phyloP scores from a whole-genome alignment of 1,140 invertebrate species.

The Sminthurinus signatus region DNA sequence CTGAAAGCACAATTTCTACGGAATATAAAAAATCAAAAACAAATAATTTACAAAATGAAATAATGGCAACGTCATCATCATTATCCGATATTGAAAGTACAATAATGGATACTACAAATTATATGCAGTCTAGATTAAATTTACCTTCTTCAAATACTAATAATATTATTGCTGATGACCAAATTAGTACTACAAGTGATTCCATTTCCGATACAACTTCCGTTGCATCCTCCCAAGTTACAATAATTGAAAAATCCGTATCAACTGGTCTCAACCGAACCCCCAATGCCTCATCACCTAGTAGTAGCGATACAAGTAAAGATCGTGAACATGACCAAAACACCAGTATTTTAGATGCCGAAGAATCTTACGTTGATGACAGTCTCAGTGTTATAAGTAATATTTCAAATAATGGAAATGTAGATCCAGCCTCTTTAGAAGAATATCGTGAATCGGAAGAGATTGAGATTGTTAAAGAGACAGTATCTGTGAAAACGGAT shows the following conservation, averaged over 20 bases:
- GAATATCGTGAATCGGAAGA: slow-evolving; percentile 18
- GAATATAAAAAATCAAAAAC: too few species aligned
- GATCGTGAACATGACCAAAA: not conserved
- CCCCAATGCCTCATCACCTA: not conserved
- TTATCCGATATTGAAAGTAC: not conserved
- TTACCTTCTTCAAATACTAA: slow-evolving; percentile 1
- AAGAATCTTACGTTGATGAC: slow-evolving; percentile 20
- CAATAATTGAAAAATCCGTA: slow-evolving; percentile 25
- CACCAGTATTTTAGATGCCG: slow-evolving; percentile 4
- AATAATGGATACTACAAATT: not conserved
- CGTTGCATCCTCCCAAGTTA: slow-evolving; percentile 26
- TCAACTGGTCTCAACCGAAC: not conserved
- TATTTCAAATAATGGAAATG: not conserved
- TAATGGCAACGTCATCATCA: not conserved
- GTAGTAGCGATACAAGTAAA: slow-evolving; percentile 16
- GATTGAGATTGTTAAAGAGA: slow-evolving; percentile 26
- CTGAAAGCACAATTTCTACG: too few species aligned
- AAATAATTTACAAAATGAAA: too few species aligned
- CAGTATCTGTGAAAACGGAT: not conserved
- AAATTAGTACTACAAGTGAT: slow-evolving; percentile 19
- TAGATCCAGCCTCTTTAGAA: not conserved
- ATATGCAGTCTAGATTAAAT: too few species aligned
- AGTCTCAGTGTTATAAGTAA: slow-evolving; percentile 17
- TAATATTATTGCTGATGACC: slow-evolving; percentile 7
- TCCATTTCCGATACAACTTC: slow-evolving; percentile 23